These are phyloP conservation scores for Prionchulus punctatus DNA, from an alignment of 2,888 invertebrate species.

Conservation along the genomic window DNA sequence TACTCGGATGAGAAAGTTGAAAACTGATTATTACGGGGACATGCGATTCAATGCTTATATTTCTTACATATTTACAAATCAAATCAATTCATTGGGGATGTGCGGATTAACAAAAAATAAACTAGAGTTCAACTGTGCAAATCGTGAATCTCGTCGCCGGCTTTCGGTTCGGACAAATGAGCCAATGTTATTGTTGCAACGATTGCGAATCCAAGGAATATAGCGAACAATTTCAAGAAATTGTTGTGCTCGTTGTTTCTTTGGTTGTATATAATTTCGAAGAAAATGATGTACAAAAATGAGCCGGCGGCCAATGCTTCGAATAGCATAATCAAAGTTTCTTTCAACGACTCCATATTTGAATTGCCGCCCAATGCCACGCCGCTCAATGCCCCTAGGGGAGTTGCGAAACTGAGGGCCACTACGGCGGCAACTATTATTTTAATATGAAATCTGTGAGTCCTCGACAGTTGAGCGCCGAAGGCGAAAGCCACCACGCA, in stretches of 20 bases:
- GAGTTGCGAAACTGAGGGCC: background rate
- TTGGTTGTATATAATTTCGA: background rate
- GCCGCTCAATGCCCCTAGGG: background rate
- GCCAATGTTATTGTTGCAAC: no score
- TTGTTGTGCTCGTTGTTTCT: background rate
- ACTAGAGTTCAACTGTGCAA: no score
- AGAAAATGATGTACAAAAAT: background rate
- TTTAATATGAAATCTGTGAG: background rate
- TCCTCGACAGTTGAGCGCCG: background rate
- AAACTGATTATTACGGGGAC: no score
- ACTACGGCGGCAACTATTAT: background rate
- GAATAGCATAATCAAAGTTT: slow-evolving; percentile 5
- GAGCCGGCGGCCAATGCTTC: background rate
- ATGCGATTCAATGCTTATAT: no score
- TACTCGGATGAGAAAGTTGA: no score
- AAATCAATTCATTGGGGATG: no score
- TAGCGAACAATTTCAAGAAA: background rate
- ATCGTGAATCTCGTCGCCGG: no score
- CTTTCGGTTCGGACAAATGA: no score
- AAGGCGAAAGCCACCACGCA: background rate
- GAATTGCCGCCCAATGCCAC: background rate
- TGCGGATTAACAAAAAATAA: no score
- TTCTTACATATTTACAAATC: no score
- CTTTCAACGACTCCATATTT: background rate
- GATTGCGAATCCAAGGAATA: background rate